Percentiles rank a stretch among this genome's conserved stretches.
phyloP scores from a whole-genome alignment of 2,797 vertebrate species.

The Nannoperca obscura region DNA sequence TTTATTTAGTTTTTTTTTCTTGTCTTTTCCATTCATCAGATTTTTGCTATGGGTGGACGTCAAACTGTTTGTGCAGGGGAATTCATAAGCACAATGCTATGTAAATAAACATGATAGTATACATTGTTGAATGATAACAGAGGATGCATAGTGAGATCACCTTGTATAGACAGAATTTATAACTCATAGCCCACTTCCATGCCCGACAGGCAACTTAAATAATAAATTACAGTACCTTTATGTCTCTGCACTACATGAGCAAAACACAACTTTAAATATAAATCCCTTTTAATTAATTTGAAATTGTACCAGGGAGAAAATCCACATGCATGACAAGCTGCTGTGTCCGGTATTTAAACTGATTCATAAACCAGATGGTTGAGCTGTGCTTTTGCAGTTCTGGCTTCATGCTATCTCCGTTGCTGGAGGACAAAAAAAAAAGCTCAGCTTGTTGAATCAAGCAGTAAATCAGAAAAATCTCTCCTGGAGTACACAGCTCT shows the following conservation, averaged over 20 bases:
- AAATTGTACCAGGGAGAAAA: conserved; percentile 76
- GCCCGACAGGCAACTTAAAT: conserved; percentile 30
- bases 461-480: conserved; percentile 54
- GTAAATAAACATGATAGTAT: conserved; percentile 37
- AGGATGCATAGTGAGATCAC: conserved; percentile 1
- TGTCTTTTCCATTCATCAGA: conserved; percentile 38
- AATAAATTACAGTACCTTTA: conserved; percentile 17
- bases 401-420: conserved; percentile 66
- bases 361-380: conserved; percentile 86
- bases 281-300: conserved; percentile 73
- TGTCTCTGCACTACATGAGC: conserved; percentile 28
- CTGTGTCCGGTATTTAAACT: conserved; percentile 83
- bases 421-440: conserved; percentile 49
- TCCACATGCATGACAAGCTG: conserved; percentile 79
- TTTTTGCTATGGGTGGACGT: conserved; percentile 45
- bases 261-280: conserved; percentile 46
- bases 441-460: conserved; percentile 50
- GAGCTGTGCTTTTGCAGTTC: conserved; percentile 63
- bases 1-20: conserved; percentile 28
- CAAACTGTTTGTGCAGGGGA: conserved; percentile 35
- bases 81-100: conserved; percentile 31
- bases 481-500: conserved; percentile 19
- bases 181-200: not conserved
- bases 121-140: conserved; percentile 24
- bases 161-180: conserved; percentile 25